phyloP scores from a whole-genome alignment of 2,797 vertebrate genomes.

The Semotilus atromaculatus region DNA sequence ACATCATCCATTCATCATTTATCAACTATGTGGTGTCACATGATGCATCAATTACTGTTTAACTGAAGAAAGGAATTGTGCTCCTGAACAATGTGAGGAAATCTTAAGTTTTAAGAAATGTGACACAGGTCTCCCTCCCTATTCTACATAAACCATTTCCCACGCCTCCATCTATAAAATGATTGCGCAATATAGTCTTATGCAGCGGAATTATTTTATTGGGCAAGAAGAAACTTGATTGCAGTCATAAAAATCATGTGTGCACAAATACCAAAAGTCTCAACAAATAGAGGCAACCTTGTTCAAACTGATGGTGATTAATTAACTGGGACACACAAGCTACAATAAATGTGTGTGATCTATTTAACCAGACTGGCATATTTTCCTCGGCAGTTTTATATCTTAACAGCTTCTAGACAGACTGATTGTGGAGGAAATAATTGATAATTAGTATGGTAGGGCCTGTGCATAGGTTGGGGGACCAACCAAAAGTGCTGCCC shows the following conservation, averaged over 20 bases:
- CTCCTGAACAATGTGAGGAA: background rate
- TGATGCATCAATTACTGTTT: background rate
- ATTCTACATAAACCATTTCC: conserved; percentile 22
- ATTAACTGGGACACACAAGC: background rate
- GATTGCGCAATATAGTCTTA: conserved; percentile 45
- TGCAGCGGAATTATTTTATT: conserved; percentile 41
- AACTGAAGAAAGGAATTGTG: background rate
- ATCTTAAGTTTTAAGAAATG: conserved; percentile 14
- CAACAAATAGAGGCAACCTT: conserved; percentile 2
- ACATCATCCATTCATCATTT: background rate
- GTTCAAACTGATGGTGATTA: background rate
- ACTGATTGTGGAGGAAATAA: background rate
- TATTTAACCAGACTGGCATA: conserved; percentile 19
- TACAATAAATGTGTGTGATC: conserved; percentile 18
- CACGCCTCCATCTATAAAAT: conserved; percentile 5
- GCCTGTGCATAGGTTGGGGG: conserved; percentile 5
- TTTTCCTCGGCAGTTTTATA: conserved; percentile 25
- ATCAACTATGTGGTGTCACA: background rate
- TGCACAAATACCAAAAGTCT: background rate
- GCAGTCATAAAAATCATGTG: conserved; percentile 16
- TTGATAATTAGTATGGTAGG: conserved; percentile 40
- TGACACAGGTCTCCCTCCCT: conserved; percentile 13
- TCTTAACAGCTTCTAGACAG: background rate
- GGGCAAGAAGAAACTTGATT: conserved; percentile 31
- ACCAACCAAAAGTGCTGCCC: conserved; percentile 15